These are phyloP conservation scores for Pseudorhiza aurosa DNA, from an alignment of 30 jellyfish, hydroid and myxozoan species.

Conservation along the genomic window DNA sequence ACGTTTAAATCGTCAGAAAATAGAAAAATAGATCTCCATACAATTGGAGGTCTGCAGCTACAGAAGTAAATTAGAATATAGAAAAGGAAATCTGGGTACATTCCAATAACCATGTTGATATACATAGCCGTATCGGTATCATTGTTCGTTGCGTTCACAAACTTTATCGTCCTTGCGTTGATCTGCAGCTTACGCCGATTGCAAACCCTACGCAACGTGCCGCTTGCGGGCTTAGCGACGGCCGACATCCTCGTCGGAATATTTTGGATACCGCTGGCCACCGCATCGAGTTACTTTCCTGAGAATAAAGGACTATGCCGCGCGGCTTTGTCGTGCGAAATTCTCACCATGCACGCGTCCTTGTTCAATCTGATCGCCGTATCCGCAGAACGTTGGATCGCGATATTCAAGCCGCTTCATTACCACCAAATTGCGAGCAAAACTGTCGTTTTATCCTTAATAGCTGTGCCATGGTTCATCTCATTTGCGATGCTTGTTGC, in stretches of 20 bases:
- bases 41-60: not conserved
- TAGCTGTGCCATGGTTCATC: slow-evolving; percentile 29
- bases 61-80: not conserved
- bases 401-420: slow-evolving; percentile 58
- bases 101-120: slow-evolving; percentile 18
- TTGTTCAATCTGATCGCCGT: slow-evolving; percentile 58
- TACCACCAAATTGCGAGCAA: slow-evolving; percentile 49
- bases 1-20: not conserved
- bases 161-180: slow-evolving; percentile 30
- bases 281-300: slow-evolving; percentile 38
- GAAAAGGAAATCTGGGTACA: too few species aligned
- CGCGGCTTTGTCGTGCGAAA: slow-evolving; percentile 55
- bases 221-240: slow-evolving; percentile 54
- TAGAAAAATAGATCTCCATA: not conserved
- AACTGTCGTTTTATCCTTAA: slow-evolving; percentile 2
- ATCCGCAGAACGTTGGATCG: slow-evolving; percentile 64
- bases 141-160: slow-evolving; percentile 50
- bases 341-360: slow-evolving; percentile 67
- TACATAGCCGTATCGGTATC: slow-evolving; percentile 50
- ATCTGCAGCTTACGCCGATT: slow-evolving; percentile 24
- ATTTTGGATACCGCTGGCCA: slow-evolving; percentile 60
- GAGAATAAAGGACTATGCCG: slow-evolving; percentile 48
- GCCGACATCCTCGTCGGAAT: slow-evolving; percentile 67
- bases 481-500: slow-evolving; percentile 38
- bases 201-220: slow-evolving; percentile 59